These are phyloP conservation scores for Chaetorhynchus papuensis DNA, from an alignment of 2,113 vertebrate genomes.

Conservation along the genomic window DNA sequence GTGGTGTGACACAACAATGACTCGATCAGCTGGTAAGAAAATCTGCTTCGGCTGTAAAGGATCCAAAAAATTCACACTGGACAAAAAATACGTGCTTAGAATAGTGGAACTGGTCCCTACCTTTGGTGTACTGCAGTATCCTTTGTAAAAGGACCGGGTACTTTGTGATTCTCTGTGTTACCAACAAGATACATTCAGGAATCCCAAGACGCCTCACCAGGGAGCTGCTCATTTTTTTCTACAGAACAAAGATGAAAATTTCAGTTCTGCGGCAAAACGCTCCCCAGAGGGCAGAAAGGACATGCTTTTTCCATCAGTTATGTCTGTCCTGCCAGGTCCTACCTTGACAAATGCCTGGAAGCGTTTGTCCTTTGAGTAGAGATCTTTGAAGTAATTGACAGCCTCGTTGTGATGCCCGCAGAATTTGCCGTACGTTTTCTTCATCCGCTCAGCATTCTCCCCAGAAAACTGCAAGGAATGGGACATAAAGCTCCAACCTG, in stretches of 20 bases:
- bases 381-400: constrained; percentile 92
- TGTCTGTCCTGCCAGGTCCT: not conserved
- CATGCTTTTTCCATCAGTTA: accelerated
- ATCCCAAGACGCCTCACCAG: constrained; percentile 90
- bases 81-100: not conserved
- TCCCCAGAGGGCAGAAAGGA: not conserved
- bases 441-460: constrained; percentile 84
- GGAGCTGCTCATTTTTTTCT: constrained; percentile 96
- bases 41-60: not conserved
- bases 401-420: constrained; percentile 95
- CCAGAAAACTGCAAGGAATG: constrained; percentile 84
- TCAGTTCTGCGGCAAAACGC: not conserved
- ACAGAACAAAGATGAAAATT: not conserved
- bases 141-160: constrained; percentile 93
- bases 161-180: constrained; percentile 97
- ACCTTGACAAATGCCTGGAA: constrained; percentile 96
- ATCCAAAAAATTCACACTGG: not conserved
- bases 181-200: constrained; percentile 93
- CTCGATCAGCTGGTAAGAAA: not conserved
- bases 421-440: constrained; percentile 89
- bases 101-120: constrained; percentile 57
- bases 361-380: constrained; percentile 87
- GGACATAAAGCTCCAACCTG: not conserved
- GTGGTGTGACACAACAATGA: not conserved
- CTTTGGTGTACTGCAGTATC: constrained; percentile 91